These are phyloP conservation scores for Salvelinus namaycush DNA, from an alignment of 2,113 vertebrate genomes.

Conservation along the genomic window DNA sequence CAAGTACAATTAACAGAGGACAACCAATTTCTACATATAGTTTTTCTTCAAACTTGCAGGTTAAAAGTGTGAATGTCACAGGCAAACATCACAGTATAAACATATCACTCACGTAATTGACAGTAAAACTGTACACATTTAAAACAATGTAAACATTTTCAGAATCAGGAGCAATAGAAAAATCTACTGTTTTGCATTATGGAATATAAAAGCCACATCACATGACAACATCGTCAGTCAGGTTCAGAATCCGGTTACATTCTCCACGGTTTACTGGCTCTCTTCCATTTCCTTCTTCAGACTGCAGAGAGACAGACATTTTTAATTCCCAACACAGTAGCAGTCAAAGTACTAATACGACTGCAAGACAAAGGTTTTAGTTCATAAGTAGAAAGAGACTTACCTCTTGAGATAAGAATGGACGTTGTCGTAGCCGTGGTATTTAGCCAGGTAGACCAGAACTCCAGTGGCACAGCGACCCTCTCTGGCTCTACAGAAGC, in stretches of 20 bases:
- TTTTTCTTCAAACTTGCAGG: neutral
- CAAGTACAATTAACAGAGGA: too few relatives aligned
- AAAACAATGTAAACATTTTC: slow-evolving; percentile 74
- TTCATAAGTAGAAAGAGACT: neutral
- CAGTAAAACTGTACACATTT: slow-evolving; percentile 65
- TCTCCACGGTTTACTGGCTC: slow-evolving; percentile 51
- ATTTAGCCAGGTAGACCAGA: slow-evolving; percentile 94
- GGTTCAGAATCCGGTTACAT: slow-evolving; percentile 5
- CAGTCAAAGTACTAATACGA: neutral
- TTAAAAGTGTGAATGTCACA: neutral
- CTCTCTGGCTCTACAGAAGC: slow-evolving; percentile 93
- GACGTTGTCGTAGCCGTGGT: slow-evolving; percentile 91
- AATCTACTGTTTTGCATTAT: neutral
- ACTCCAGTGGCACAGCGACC: slow-evolving; percentile 94
- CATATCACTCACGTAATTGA: neutral
- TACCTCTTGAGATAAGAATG: slow-evolving; percentile 95
- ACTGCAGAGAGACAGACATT: slow-evolving; percentile 65
- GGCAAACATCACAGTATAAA: too few relatives aligned
- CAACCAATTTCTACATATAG: slow-evolving; percentile 2
- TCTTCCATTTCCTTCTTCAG: slow-evolving; percentile 90
- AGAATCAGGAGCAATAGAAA: neutral
- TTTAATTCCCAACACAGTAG: neutral
- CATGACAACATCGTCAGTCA: slow-evolving; percentile 15
- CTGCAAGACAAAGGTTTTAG: neutral
- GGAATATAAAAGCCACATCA: neutral